Base-by-base conservation (phyloP, 2,888 invertebrate genomes). In the Nezara viridula region DNA sequence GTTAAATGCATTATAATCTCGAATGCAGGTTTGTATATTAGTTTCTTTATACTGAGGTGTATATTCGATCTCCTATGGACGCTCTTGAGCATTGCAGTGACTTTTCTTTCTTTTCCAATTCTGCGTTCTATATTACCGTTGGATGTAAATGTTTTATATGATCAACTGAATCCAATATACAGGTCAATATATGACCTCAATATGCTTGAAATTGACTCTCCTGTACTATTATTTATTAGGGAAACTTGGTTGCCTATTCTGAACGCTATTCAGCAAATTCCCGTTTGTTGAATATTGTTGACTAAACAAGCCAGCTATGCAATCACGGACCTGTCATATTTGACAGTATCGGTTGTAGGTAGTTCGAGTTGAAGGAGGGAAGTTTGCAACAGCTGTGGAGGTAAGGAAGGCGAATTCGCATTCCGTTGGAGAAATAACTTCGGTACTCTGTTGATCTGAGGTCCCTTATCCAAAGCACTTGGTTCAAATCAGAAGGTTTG, bases 241-340 rank as follows among this genome's bases (percentile, higher is more conserved):
- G 19, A 60, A 73, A 37, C 32, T 73, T 37, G 21, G 14, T 16
- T 32, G 32, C 16, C 55, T 60, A 27, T 60, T 60, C 9, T 27
- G 27, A 24, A 55, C 6, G 19, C 66, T 32, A 73, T 73, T 73
- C 19, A 73, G 37, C 27, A 21, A 73, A 73, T 73, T 73, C 66
- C 37, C 19, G 19, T 3, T 14, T 32, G 19, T 1, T 19, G 21
- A 37, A 73, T 73, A 16, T 37, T 73, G 37, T 73, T 73, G 32
- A 73, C 66, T 73, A 73, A 73, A 73, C 66, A 37, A 73, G 66
- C 24, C 6, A n/a, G 55, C 66, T 73, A 73, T 32, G 66, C 37
- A 73, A 73, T 73, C 66, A 73, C 5, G 37, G 37, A 73, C 7
- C 66, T 73, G 66, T 73, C 66, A 37, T 73, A 37, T 37, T 73